Evolutionary conservation across 2,113 vertebrate genomes (phyloP), one percentile per base, ranked within the genome.

Genomic region (Psittacula cyanocephala): DNA sequence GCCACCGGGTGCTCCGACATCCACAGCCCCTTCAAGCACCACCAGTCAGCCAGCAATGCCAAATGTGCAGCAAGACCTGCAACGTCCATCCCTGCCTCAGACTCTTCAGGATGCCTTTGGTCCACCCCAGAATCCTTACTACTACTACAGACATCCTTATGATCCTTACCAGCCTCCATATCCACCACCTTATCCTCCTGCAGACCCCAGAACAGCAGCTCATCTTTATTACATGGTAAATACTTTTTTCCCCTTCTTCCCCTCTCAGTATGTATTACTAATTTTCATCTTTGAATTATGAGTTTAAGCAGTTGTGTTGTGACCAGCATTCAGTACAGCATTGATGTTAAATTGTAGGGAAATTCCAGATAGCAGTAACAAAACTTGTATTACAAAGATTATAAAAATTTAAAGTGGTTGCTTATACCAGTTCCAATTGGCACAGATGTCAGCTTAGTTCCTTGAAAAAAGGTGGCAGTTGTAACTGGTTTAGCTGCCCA

Each of bases 221-320:
- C 98, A 99, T 41, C 98, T 98, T n/a, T 99, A 99, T 92, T 99
- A 99, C 95, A 98, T 98, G 98, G 99, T 99, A 88, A 85, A 5
- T n/a, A 13, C 9, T 31, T 55, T 17, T 41, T 84, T 28, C 7
- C 5, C 4, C 7, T 60, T 20, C 5, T 3, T 9, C 11, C 8
- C 2, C 6, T 5, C 3, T 18, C 41, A 5, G 5, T 6, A 10
- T 35, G 2, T 43, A 2, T 46, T 47, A 27, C 4, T 55, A 7
- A n/a, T 65, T 70, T 65, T 84, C 7, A 6, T 71, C 35, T 95
- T 53, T 60, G 68, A 71, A 27, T 78, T 53, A 35, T 0, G 9
- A 64, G 17, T 86, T 71, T 39, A 24, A 85, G 17, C 13, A 6
- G 28, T 47, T 10, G 1, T 63, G 31, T 28, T 10, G 2, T 0